These are phyloP conservation scores for Hippocampus guttulatus DNA, from an alignment of 2,113 vertebrate species.

Conservation along the genomic window DNA sequence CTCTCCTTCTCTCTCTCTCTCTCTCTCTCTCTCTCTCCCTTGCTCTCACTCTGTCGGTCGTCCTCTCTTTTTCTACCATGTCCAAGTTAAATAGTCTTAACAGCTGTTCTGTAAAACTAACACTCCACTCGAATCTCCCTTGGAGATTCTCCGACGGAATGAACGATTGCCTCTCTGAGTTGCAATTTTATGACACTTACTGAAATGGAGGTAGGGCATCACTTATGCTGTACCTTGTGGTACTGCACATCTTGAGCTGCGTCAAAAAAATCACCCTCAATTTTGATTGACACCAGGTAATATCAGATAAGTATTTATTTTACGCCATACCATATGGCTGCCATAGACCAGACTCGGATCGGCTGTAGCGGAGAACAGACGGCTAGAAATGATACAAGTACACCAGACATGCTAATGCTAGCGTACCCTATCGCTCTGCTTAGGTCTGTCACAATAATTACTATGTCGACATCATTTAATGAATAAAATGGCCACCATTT, in stretches of 20 bases:
- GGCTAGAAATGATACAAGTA: too few relatives aligned
- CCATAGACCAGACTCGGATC: too few relatives aligned
- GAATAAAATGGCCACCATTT: too few relatives aligned
- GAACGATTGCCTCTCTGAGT: not conserved
- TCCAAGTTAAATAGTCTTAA: constrained; percentile 15
- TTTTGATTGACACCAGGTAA: not conserved
- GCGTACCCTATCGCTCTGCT: too few relatives aligned
- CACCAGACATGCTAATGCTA: too few relatives aligned
- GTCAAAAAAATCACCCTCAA: not conserved
- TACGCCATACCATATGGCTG: too few relatives aligned
- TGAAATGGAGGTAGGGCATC: not conserved
- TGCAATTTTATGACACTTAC: not conserved
- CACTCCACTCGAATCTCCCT: not conserved
- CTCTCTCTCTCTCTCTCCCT: constrained; percentile 47
- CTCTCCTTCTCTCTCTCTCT: constrained; percentile 45
- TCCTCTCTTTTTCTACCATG: not conserved
- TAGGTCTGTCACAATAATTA: too few relatives aligned
- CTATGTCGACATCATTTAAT: too few relatives aligned
- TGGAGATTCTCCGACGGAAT: not conserved
- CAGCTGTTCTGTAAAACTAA: constrained; percentile 18
- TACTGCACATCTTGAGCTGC: not conserved
- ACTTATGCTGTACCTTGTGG: not conserved
- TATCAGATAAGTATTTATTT: not conserved
- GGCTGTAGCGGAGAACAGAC: too few relatives aligned
- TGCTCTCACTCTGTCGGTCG: constrained; percentile 21